These are phyloP conservation scores for Drosophila asahinai DNA, from an alignment of 1,140 invertebrate species.

Conservation along the genomic window DNA sequence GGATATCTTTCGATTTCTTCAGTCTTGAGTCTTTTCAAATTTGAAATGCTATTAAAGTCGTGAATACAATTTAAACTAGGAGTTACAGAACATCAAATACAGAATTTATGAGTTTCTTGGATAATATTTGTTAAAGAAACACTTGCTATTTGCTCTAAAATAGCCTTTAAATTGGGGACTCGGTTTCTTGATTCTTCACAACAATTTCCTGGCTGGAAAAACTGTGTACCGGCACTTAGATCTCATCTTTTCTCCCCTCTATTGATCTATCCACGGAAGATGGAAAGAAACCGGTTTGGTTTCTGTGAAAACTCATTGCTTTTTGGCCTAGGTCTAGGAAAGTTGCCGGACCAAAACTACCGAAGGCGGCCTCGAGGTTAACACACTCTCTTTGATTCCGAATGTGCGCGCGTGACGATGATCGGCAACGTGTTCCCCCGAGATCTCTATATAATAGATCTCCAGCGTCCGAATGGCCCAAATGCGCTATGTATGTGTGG, in stretches of 20 bases:
- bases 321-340: constrained; percentile 32
- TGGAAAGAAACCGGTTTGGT: constrained; percentile 37
- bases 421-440: constrained; percentile 16
- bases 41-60: neutral
- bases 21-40: neutral
- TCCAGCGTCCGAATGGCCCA: constrained; percentile 36
- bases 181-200: neutral
- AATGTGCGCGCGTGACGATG: constrained; percentile 33
- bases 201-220: constrained; percentile 12
- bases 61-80: neutral
- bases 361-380: constrained; percentile 49
- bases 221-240: neutral
- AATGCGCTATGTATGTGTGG: constrained; percentile 15
- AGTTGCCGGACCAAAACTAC: constrained; percentile 22
- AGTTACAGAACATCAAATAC: neutral
- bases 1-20: constrained; percentile 7
- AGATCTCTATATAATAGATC: constrained; percentile 24
- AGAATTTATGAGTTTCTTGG: neutral
- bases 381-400: constrained; percentile 61
- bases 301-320: constrained; percentile 25
- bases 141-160: no score
- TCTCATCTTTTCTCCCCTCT: neutral
- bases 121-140: no score
- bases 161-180: neutral
- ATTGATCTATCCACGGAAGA: constrained; percentile 24